phyloP scores from a whole-genome alignment of 2,113 vertebrate species.

The Syngnathus scovelli region DNA sequence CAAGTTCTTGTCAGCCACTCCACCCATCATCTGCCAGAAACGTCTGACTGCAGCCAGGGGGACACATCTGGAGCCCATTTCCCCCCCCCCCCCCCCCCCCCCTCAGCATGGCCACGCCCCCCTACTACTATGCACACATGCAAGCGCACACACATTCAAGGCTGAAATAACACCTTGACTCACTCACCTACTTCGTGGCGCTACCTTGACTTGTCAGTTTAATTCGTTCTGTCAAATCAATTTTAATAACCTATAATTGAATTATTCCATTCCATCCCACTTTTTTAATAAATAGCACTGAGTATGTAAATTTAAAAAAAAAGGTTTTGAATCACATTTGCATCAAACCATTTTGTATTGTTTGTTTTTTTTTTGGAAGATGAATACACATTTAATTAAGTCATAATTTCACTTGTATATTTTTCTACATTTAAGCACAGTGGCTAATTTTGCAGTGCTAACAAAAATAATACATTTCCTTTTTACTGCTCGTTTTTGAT shows the following conservation, averaged over 20 bases:
- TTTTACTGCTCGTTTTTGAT: not conserved
- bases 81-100: too few species aligned
- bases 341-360: too few species aligned
- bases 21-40: slow-evolving; percentile 12
- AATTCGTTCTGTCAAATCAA: not conserved
- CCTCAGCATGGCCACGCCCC: not conserved
- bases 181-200: too few species aligned
- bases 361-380: too few species aligned
- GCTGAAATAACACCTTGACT: not conserved
- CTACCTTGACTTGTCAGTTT: not conserved
- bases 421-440: not conserved
- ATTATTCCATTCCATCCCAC: not conserved
- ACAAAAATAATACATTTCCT: not conserved
- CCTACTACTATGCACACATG: not conserved
- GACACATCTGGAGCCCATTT: slow-evolving; percentile 34
- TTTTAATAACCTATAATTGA: not conserved
- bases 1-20: slow-evolving; percentile 32
- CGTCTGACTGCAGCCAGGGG: slow-evolving; percentile 21
- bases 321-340: not conserved
- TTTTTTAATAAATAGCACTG: too few species aligned
- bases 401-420: not conserved
- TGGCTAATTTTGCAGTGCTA: not conserved
- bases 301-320: not conserved
- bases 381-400: too few species aligned
- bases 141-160: slow-evolving; percentile 1